These are phyloP conservation scores for Drosophila maculinotata DNA, from an alignment of 2,888 invertebrate genomes.

Conservation along the genomic window DNA sequence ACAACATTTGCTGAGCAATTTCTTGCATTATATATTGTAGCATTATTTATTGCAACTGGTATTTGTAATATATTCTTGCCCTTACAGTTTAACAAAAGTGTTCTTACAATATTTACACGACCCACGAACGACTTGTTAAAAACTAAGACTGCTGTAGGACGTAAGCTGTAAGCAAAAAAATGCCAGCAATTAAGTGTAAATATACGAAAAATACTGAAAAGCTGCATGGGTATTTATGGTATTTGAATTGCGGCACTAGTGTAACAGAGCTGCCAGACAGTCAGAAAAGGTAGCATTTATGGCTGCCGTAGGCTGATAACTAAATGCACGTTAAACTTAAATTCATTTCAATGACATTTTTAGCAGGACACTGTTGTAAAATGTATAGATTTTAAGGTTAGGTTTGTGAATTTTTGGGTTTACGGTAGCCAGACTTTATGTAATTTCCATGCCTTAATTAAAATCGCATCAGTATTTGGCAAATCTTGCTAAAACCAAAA, in stretches of 20 bases:
- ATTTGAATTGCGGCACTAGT: not conserved
- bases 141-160: conserved; percentile 29
- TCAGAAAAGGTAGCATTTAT: not conserved
- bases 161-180: conserved; percentile 25
- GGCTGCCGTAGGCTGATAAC: too few relatives aligned
- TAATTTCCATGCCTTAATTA: conserved; percentile 40
- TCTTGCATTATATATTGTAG: conserved; percentile 7
- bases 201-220: conserved; percentile 39
- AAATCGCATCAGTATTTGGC: conserved; percentile 59
- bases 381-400: too few relatives aligned
- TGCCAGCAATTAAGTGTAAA: conserved; percentile 13
- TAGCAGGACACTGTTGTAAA: too few relatives aligned
- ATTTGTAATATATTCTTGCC: conserved; percentile 6
- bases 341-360: too few relatives aligned
- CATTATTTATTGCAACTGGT: conserved; percentile 20
- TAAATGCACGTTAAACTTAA: not conserved
- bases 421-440: not conserved
- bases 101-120: conserved; percentile 68
- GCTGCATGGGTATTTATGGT: too few relatives aligned
- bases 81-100: conserved; percentile 21
- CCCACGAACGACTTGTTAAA: conserved; percentile 68
- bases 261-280: conserved; percentile 33
- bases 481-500: conserved; percentile 49
- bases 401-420: too few relatives aligned
- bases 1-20: conserved; percentile 8